Conservation (phyloP, 2,113 vertebrate genomes). For the Ailurus styani region DNA sequence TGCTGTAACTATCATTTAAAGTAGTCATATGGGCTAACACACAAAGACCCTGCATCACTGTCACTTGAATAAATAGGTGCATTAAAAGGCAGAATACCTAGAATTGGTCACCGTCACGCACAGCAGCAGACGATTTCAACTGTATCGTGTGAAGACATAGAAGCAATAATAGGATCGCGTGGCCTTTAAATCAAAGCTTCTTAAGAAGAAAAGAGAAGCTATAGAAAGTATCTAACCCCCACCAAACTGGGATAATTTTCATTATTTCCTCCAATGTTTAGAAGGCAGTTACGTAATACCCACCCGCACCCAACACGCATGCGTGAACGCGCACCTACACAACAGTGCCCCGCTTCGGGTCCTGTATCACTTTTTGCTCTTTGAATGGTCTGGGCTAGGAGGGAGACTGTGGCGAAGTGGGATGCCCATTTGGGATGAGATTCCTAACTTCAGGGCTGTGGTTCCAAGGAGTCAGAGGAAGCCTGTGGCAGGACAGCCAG, state of each 20-base stretch:
- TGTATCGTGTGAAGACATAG: constrained; percentile 2
- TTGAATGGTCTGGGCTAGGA: neutral
- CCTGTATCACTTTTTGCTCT: neutral
- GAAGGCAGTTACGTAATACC: neutral
- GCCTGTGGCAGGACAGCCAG: neutral
- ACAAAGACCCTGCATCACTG: neutral
- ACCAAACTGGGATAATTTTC: neutral
- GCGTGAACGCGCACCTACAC: neutral
- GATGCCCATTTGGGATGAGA: neutral
- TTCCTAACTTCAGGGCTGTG: neutral
- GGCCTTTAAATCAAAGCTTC: constrained; percentile 39
- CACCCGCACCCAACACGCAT: neutral
- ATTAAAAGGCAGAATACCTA: neutral
- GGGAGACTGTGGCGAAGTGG: neutral
- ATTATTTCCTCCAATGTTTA: neutral
- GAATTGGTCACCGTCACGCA: neutral
- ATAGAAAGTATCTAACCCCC: neutral
- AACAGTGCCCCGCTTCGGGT: neutral
- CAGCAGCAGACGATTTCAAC: constrained; percentile 17
- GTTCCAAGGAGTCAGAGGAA: neutral
- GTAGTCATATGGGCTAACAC: neutral
- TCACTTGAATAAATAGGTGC: constrained; percentile 28
- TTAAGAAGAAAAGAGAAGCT: neutral
- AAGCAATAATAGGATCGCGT: neutral
- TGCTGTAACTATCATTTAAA: constrained; percentile 17